Percentiles rank a stretch among this genome's conserved stretches.
Conservation (phyloP, 2,113 vertebrate species). For the Scopus umbretta region DNA sequence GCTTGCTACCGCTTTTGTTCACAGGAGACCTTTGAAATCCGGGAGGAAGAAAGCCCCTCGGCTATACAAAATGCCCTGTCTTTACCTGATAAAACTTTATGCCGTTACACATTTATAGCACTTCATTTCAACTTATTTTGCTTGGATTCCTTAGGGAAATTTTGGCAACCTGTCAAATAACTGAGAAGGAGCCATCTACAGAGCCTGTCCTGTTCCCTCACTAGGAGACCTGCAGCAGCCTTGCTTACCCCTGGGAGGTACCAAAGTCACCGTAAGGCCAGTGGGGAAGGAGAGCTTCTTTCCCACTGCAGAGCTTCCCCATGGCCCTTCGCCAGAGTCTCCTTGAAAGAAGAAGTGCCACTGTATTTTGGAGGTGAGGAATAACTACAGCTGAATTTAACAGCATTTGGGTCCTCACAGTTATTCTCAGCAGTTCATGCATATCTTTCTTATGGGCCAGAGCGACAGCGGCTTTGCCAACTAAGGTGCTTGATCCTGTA, state of each 20-base stretch:
- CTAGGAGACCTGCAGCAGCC: neutral
- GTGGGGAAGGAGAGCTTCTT: neutral
- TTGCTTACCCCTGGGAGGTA: neutral
- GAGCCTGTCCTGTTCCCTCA: neutral
- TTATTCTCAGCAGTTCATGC: neutral
- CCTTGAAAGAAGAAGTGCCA: neutral
- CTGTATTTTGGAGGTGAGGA: neutral
- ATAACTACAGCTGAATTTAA: neutral
- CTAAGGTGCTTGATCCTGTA: neutral
- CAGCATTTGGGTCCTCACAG: neutral
- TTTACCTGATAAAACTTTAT: neutral
- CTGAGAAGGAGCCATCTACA: neutral
- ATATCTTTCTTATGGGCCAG: neutral
- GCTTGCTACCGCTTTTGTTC: constrained; percentile 9
- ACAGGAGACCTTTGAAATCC: constrained; percentile 10
- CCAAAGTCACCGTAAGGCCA: neutral
- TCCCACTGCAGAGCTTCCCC: neutral
- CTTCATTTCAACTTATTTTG: constrained; percentile 2
- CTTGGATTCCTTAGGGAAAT: constrained; percentile 16
- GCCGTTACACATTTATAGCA: neutral
- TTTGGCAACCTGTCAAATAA: neutral
- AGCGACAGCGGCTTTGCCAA: neutral
- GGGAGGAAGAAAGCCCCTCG: neutral
- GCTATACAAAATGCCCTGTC: neutral
- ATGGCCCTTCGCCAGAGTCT: accelerated